Conservation (phyloP, 2,888 invertebrate species). For the Ceriagrion tenellum region DNA sequence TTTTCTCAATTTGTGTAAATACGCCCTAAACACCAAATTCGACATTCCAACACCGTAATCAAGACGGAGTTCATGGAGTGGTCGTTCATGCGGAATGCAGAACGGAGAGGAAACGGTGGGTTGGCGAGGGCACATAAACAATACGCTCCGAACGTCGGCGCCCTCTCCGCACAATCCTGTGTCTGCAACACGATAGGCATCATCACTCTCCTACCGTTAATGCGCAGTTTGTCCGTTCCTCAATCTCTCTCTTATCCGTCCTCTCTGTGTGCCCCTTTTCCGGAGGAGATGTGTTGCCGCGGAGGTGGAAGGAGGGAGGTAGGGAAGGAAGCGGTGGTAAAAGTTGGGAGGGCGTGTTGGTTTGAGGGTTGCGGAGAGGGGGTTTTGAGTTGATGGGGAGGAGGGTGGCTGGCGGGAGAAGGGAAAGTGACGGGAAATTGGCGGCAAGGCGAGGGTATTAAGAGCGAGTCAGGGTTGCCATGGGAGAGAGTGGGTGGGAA, state of each 20-base stretch:
- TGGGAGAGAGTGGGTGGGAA: not conserved
- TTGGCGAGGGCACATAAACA: no score
- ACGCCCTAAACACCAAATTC: no score
- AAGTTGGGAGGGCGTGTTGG: not conserved
- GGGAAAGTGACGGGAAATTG: slow-evolving; percentile 43
- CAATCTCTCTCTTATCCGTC: not conserved
- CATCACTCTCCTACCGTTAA: not conserved
- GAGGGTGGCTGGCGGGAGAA: not conserved
- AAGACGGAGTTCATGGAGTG: not conserved
- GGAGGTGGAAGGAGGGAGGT: not conserved
- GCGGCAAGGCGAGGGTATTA: not conserved
- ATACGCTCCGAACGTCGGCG: not conserved
- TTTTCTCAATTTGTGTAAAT: no score
- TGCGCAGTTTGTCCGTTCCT: not conserved
- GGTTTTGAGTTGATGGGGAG: not conserved
- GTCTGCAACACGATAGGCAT: not conserved
- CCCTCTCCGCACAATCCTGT: not conserved
- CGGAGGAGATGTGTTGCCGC: not conserved
- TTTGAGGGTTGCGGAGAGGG: not conserved
- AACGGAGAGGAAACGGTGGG: not conserved
- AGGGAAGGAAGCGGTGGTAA: not conserved
- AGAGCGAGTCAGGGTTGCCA: slow-evolving; percentile 4
- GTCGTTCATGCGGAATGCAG: not conserved
- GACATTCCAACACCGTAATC: not conserved
- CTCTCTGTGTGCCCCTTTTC: not conserved